Conservation (phyloP, 2,888 invertebrate species). For the Pristionchus maxplancki region DNA sequence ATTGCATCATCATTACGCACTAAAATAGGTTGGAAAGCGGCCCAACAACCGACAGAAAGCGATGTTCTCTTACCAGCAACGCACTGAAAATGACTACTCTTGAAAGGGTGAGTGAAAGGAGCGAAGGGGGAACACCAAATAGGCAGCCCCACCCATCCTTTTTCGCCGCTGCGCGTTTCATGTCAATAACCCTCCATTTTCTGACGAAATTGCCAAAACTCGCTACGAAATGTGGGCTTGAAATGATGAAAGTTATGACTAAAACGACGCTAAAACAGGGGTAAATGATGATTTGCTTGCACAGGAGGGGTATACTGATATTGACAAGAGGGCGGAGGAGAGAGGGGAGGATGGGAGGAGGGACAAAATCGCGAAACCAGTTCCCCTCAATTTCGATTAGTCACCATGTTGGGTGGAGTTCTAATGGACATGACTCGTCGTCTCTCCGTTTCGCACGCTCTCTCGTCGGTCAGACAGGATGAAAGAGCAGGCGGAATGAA, state of each 20-base stretch:
- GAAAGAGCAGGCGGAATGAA: not conserved
- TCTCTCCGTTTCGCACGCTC: not conserved
- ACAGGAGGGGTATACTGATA: constrained; percentile 20
- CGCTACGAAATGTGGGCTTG: not conserved
- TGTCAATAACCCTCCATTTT: constrained; percentile 1
- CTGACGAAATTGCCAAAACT: not conserved
- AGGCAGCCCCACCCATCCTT: constrained; percentile 9
- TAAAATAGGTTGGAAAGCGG: too few species aligned
- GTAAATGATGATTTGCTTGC: not conserved
- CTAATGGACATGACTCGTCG: not conserved
- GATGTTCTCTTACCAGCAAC: not conserved
- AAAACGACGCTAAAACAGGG: not conserved
- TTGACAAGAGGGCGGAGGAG: not conserved
- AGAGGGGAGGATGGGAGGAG: constrained; percentile 5
- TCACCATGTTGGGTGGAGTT: constrained; percentile 35
- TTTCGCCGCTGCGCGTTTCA: not conserved
- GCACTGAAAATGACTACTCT: not conserved
- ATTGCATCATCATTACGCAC: too few species aligned
- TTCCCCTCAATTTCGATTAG: constrained; percentile 29
- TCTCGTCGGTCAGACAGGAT: not conserved
- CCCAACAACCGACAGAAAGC: not conserved
- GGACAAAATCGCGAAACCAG: not conserved
- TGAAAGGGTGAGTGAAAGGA: not conserved
- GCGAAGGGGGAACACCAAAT: not conserved
- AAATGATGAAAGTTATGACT: not conserved